Conservation (phyloP, 2,113 vertebrate genomes). For the Marcusenius ussheri region DNA sequence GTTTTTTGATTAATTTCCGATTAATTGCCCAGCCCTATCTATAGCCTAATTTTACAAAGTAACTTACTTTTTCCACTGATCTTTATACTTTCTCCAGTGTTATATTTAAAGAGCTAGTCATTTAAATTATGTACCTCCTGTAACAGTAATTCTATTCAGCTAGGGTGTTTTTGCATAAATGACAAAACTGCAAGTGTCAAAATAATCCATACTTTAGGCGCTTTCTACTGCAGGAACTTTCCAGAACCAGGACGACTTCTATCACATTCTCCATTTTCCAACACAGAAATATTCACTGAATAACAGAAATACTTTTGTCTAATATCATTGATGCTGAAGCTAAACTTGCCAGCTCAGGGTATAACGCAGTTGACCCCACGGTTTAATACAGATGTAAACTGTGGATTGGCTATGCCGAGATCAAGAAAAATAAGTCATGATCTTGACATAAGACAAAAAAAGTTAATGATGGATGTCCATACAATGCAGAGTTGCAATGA, state of each 20-base stretch:
- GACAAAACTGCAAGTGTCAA: background rate
- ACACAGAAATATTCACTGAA: background rate
- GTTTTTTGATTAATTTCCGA: no score
- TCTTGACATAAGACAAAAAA: no score
- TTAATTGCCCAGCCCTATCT: no score
- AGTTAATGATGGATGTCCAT: no score
- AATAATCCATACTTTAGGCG: background rate
- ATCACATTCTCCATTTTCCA: background rate
- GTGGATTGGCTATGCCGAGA: background rate
- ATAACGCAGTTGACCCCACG: no score
- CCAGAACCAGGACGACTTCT: background rate
- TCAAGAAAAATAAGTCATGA: background rate
- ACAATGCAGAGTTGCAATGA: no score
- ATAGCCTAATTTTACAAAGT: background rate
- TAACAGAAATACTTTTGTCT: background rate
- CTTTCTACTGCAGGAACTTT: background rate
- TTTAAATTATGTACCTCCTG: background rate
- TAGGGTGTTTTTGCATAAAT: background rate
- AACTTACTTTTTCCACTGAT: background rate
- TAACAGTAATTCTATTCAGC: background rate
- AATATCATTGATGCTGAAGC: no score
- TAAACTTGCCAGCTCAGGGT: no score
- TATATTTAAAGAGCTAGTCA: background rate
- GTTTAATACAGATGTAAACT: background rate
- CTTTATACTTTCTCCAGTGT: background rate